Base-by-base conservation (phyloP, 1,140 invertebrate species). In the Steinernema khuongi region DNA sequence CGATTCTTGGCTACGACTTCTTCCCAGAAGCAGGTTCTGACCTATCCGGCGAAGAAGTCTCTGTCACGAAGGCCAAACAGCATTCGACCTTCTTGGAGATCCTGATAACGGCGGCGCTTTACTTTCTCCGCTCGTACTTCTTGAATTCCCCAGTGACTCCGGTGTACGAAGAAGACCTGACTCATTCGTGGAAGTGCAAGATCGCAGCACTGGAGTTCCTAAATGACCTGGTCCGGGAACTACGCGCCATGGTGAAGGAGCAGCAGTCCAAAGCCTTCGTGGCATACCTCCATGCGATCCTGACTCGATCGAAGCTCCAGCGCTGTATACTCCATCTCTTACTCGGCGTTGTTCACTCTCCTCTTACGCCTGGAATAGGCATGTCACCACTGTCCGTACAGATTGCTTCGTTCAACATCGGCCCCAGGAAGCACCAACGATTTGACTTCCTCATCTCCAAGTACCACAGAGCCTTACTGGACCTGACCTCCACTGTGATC, bases 271-370 rank as follows among this genome's bases (percentile, higher is more conserved):
- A 90, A 90, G 92, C 91, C 31, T 91, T 94, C 81, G 90, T 91
- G 28, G 91, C 89, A 73, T 94, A 93, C 85, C 90, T 95, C 32
- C 90, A 90, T 68, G 92, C 94, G 86, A 86, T 94, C 73, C 86
- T 95, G 75, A 88, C 89, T 0, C 90, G 92, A 74, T 92, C 92
- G 82, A 94, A 94, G 86, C 89, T 94, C 29, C 93, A 94, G 86
- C 93, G 94, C 85, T 91, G 92, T n/a, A 87, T 93, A 30, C 87
- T 95, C 33, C 92, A 93, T 84, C 93, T 92, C 85, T 86, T 94
- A 29, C 88, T 93, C 17, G 91, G 92, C 4, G 91, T 90, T 29
- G 92, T 94, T 1, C 88, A 90, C 78, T 89, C 89, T 79, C 88
- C 89, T 85, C 88, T 88, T 36, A 79, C 11, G 4, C 4, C 50